A percentile compares a stretch with the other conserved stretches of the same genome.
Conservation (phyloP, 2,113 vertebrate species). For the Tapirus terrestris region DNA sequence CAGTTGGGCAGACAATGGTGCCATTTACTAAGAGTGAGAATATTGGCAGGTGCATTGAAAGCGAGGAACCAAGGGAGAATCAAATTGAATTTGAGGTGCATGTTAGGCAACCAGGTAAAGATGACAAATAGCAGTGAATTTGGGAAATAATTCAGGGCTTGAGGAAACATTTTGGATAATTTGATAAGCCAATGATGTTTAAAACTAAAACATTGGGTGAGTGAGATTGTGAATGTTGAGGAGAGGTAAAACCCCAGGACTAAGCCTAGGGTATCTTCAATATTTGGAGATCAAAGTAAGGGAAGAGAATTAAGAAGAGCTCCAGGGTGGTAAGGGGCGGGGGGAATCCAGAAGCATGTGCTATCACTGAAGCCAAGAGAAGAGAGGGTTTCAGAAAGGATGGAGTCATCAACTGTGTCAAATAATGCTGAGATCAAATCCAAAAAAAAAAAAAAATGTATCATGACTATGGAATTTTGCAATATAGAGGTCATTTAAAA, state of each 20-base stretch:
- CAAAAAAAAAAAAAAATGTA: not conserved
- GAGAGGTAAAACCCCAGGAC: not conserved
- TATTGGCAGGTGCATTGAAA: not conserved
- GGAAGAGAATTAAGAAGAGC: not conserved
- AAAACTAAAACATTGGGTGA: not conserved
- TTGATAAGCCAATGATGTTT: not conserved
- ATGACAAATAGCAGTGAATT: not conserved
- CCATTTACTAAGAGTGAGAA: not conserved
- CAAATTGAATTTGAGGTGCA: not conserved
- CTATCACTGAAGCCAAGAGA: not conserved
- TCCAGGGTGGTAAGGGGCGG: accelerated
- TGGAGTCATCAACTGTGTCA: no score
- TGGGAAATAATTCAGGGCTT: not conserved
- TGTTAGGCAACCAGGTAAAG: not conserved
- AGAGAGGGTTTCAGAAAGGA: not conserved
- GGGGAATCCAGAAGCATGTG: not conserved
- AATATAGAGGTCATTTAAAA: not conserved
- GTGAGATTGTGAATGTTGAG: not conserved
- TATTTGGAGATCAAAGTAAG: not conserved
- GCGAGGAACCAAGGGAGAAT: not conserved
- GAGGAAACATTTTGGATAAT: not conserved
- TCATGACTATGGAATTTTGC: not conserved
- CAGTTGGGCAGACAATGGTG: not conserved
- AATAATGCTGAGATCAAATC: not conserved
- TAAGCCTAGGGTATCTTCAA: not conserved